Conservation (phyloP, 2,113 vertebrate species). For the Ia io region DNA sequence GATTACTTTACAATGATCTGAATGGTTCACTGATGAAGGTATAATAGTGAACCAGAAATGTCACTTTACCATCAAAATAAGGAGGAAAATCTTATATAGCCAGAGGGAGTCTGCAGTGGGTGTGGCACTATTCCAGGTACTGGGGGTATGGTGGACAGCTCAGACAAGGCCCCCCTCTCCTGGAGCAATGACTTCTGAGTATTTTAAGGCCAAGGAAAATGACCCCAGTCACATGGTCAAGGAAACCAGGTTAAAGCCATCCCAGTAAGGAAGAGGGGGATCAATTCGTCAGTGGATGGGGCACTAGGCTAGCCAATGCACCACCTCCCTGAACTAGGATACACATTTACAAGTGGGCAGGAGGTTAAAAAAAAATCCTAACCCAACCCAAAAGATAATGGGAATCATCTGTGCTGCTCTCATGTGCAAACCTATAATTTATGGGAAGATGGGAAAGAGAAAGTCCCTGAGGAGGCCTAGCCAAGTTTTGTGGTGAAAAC, state of each 20-base stretch:
- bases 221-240: not conserved
- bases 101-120: not conserved
- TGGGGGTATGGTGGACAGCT: not conserved
- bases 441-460: conserved; percentile 73
- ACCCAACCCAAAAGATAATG: conserved; percentile 75
- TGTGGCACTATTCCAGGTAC: not conserved
- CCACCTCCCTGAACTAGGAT: conserved; percentile 6
- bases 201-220: conserved; percentile 27
- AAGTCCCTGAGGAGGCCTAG: conserved; percentile 63
- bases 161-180: not conserved
- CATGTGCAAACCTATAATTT: conserved; percentile 76
- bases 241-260: conserved; percentile 13
- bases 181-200: not conserved
- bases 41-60: conserved; percentile 8
- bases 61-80: conserved; percentile 4
- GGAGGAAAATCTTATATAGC: not conserved
- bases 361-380: conserved; percentile 34
- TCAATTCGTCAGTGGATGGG: not conserved
- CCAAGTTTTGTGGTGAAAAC: conserved; percentile 73
- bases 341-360: conserved; percentile 43
- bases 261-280: not conserved
- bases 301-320: conserved; percentile 13
- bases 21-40: conserved; percentile 37
- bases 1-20: conserved; percentile 24
- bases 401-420: conserved; percentile 73